Evolutionary conservation across 92 coral and sea anemone species (phyloP).

Genomic region (Palythoa grandis): DNA sequence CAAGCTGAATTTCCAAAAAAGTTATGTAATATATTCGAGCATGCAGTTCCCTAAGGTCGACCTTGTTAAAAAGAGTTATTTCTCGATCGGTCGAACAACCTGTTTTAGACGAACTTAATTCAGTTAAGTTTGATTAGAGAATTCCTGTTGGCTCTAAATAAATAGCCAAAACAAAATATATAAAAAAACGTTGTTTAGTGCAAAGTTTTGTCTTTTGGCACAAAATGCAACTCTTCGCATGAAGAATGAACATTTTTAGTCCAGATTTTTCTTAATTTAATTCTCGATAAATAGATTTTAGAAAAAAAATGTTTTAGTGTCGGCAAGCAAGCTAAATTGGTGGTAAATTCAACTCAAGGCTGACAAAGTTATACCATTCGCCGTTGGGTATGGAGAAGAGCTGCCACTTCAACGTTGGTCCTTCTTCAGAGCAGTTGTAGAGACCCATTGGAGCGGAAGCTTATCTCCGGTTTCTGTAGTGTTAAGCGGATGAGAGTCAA

Average conservation of each 20-base stretch:
- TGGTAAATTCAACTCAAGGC: not conserved
- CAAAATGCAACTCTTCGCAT: not conserved
- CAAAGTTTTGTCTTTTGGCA: not conserved
- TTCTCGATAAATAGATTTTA: not conserved
- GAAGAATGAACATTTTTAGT: not conserved
- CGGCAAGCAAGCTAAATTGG: not conserved
- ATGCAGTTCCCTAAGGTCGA: not conserved
- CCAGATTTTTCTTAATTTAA: not conserved
- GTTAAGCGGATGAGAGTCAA: too few relatives aligned
- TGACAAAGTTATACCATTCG: too few relatives aligned
- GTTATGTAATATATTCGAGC: constrained; percentile 15
- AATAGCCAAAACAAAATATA: not conserved
- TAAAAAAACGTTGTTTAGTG: not conserved
- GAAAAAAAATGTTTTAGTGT: not conserved
- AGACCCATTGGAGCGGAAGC: too few relatives aligned
- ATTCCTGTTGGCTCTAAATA: not conserved
- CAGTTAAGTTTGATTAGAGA: not conserved
- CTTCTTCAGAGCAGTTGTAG: too few relatives aligned
- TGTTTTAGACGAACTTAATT: not conserved
- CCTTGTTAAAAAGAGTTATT: not conserved
- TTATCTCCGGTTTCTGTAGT: too few relatives aligned
- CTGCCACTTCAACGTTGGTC: too few relatives aligned
- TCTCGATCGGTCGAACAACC: not conserved
- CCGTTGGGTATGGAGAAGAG: too few relatives aligned
- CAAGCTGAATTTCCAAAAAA: constrained; percentile 6